Base-by-base conservation (phyloP, 2,113 vertebrate genomes). In the Campylomormyrus numenius region DNA sequence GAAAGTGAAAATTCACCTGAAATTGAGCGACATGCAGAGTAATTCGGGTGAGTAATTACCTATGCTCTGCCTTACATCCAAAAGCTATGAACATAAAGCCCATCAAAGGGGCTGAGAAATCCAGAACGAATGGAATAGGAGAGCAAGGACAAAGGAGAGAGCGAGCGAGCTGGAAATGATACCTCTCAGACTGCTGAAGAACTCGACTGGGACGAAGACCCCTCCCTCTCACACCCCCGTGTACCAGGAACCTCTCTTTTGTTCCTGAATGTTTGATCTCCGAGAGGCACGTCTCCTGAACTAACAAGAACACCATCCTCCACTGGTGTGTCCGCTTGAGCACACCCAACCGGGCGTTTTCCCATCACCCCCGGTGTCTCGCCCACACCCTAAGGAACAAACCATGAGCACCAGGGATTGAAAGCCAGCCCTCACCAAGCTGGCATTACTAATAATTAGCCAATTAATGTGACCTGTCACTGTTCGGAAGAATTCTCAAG, bases 131-230 rank as follows among this genome's bases (percentile, higher is more conserved):
- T 90, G 66, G 48, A 88, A 90, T 90, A 91, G 74, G 77, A 70
- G 91, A 62, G 88, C 50, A 13, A 88, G 49, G 39, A 85, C 62
- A 62, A 89, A 85, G 88, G 42, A 58, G 74, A 88, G 49, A 87
- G 53, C n/a, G 50, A 58, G 62, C 88, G 39, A 87, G 62, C 45
- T 53, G 86, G 56, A 91, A 80, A 53, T 70, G 74, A 92, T 85
- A 92, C 80, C 89, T 92, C 90, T 93, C 91, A 90, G 84, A 48
- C 80, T n/a, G 49, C 53, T 88, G 90, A 89, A 90, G 86, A 89
- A 89, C 92, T 91, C 80, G 80, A 90, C 90, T 91, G 91, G 89
- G 91, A 92, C 90, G 93, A 91, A 46, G 92, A 89, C 91, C 70
- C 87, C 52, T 85, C 89, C 53, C 39, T 77, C 52, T 52, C 50